Base-by-base conservation (phyloP, 2,888 invertebrate genomes). In the Heliconius sara region DNA sequence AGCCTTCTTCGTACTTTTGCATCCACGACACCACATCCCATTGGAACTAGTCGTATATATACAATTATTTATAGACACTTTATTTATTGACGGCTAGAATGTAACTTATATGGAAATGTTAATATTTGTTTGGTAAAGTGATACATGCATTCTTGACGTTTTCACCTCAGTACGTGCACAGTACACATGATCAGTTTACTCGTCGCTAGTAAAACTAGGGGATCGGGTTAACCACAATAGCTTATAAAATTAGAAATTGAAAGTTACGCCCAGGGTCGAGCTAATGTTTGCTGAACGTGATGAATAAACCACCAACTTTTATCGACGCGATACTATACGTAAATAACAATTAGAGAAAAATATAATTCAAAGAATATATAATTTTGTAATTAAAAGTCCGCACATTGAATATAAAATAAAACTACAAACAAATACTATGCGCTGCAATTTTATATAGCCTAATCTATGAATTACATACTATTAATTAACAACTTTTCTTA, bases 221-320 rank as follows among this genome's bases (percentile, higher is more conserved):
- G 90, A 90, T 88, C 88, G 84, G 91, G 91, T 91, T 91, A 90
- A 91, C 93, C 92, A 92, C 92, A 92, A 91, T 89, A 83, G 88
- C 88, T 89, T 88, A 90, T 90, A 90, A 85, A 84, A 90, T 89
- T 91, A 91, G 93, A 93, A 94, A 94, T 90, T 91, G 93, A 93
- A 94, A 94, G 94, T 91, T 87, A 86, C 84, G 80, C 85, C 84
- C 85, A 85, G 82, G 85, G 83, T 84, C 83, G 87, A 86, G 86
- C 89, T 91, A 92, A 93, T 92, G 89, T 94, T 94, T 91, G 88
- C 87, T 83, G 90, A 90, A 92, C 93, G 92, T 91, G 93, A 80
- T 79, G 79, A 78, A 79, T 79, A 81, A 84, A 84, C 70, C 39
- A 52, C 52, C 43, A 73, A 74, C 72, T 76, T 67, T 65, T 27